A percentile compares a stretch with the other conserved stretches of the same genome.
These are phyloP conservation scores for Xenotilapia caudafasciata DNA, from an alignment of 2,113 vertebrate genomes.

Conservation along the genomic window DNA sequence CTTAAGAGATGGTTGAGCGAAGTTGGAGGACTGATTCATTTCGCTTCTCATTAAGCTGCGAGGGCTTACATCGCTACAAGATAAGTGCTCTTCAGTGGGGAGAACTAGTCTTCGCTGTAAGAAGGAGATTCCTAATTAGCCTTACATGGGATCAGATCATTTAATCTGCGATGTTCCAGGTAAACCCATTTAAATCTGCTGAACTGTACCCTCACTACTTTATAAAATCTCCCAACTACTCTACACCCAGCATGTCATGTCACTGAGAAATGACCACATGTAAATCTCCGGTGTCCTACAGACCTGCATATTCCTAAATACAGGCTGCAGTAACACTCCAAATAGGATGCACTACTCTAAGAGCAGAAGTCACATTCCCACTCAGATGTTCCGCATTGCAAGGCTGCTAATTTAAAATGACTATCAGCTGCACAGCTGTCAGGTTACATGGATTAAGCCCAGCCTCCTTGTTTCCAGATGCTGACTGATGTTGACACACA, in stretches of 20 bases:
- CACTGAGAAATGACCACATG: not conserved
- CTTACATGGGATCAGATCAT: constrained; percentile 50
- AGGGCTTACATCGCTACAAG: constrained; percentile 1
- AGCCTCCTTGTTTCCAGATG: not conserved
- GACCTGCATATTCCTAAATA: not conserved
- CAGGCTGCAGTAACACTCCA: not conserved
- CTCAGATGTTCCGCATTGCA: not conserved
- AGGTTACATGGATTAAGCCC: not conserved
- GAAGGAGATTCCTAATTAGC: constrained; percentile 54
- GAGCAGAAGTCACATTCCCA: not conserved
- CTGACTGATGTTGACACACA: not conserved
- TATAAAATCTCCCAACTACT: constrained; percentile 27
- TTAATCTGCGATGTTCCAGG: constrained; percentile 55
- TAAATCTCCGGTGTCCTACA: not conserved
- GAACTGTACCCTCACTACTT: constrained; percentile 36
- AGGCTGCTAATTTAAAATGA: not conserved
- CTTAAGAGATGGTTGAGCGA: constrained; percentile 7
- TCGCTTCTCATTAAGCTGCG: constrained; percentile 19
- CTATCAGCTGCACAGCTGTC: not conserved
- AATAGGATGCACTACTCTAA: not conserved
- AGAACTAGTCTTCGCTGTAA: constrained; percentile 5
- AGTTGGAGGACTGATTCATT: constrained; percentile 33
- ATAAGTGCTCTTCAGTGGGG: constrained; percentile 6
- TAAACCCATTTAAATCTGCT: constrained; percentile 61
- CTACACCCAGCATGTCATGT: not conserved